A percentile compares a stretch with the other conserved stretches of the same genome.
These are phyloP conservation scores for Microtus oregoni DNA, from an alignment of 2,113 vertebrate genomes.

Conservation along the genomic window DNA sequence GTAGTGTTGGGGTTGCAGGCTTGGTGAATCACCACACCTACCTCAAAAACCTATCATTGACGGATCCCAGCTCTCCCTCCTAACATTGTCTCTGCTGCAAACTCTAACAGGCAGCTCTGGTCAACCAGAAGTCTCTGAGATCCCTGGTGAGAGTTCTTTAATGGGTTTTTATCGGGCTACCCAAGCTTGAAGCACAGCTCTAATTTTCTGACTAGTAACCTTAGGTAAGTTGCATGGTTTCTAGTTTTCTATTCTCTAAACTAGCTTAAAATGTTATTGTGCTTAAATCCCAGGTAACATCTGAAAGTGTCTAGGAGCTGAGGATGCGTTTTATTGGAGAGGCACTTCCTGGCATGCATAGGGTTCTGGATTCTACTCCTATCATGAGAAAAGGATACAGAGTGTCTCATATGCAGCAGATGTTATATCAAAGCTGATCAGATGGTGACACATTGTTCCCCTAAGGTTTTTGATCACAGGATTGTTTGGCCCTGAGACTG, in stretches of 20 bases:
- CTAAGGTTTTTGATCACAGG: background rate
- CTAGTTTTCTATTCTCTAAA: conserved; percentile 32
- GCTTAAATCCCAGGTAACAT: conserved; percentile 18
- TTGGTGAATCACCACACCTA: too few species aligned
- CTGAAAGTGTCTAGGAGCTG: background rate
- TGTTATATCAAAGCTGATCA: conserved; percentile 11
- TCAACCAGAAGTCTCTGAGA: background rate
- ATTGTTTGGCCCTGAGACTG: background rate
- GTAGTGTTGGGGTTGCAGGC: background rate
- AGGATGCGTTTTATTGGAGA: background rate
- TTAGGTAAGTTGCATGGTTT: background rate
- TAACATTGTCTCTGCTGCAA: background rate
- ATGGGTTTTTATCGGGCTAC: conserved; percentile 29
- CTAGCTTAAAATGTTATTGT: background rate
- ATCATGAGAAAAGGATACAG: background rate
- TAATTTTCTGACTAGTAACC: background rate
- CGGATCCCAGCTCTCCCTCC: background rate
- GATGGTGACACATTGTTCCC: background rate
- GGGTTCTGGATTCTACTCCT: background rate
- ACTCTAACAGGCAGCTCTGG: conserved; percentile 10
- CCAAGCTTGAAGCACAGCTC: conserved; percentile 15
- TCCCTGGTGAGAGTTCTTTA: background rate
- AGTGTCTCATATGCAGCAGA: background rate
- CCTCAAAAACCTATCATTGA: background rate
- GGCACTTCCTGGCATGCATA: background rate